Base-by-base conservation (phyloP, 2,888 invertebrate species). In the Sinotaia quadrata region DNA sequence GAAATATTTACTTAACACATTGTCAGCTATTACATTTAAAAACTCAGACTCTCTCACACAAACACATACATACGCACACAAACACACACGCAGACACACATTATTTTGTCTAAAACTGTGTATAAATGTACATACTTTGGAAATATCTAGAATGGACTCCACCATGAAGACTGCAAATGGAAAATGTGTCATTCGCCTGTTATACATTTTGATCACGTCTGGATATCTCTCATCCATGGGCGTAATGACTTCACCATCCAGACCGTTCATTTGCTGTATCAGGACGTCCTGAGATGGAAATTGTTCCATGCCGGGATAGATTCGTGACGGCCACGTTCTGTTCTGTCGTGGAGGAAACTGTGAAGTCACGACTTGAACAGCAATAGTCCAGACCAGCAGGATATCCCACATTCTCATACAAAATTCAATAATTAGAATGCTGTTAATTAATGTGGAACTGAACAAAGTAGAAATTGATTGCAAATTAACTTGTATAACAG, bases 61-160 rank as follows among this genome's bases (percentile, higher is more conserved):
- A 24, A 49, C 5, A 47, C 49, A 31, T 5, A 4, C 51, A 51
- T 21, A 51, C 51, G 24, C 10, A n/a, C 51, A 15, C 51, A 51
- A 15, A 51, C 51, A n/a, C 51, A n/a, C 51, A 51, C 51, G 24
- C 51, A 51, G 15, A 51, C 51, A 51, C 51, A 51, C 51, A 51
- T 21, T 18, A 12, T 18, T 21, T 18, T 21, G 21, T 21, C 10
- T 21, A 51, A 15, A 51, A 51, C 24, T 27, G 24, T 41, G 10
- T 12, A 12, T 18, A 18, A 41, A 41, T 41, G 41, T 41, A 41
- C 41, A 12, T 21, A 60, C 60, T 15, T 71, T 56, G 58, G 75
- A 69, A 3, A 81, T 73, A 63, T 81, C 80, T n/a, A 73, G 44
- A 7, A 51, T 59, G 8, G 69, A 59, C 2, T 27, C 15, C 12